A percentile compares a stretch with the other conserved stretches of the same genome.
phyloP scores from a whole-genome alignment of 2,797 vertebrate species.

The Pipistrellus nathusii region DNA sequence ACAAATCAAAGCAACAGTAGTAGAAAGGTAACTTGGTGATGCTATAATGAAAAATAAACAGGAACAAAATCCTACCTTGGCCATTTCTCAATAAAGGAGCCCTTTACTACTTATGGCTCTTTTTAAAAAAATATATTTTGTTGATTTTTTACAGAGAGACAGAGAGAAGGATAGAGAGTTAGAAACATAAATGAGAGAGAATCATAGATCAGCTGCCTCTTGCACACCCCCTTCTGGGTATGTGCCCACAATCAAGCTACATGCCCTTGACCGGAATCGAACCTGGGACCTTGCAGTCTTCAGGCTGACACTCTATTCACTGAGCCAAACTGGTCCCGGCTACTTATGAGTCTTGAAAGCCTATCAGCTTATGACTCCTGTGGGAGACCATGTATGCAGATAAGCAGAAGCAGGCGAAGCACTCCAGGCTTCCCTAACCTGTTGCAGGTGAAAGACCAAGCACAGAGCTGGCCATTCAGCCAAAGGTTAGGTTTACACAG shows the following conservation, averaged over 20 bases:
- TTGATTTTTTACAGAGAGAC: too few species aligned
- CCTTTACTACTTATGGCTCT: background rate
- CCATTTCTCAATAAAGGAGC: background rate
- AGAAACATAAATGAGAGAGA: too few species aligned
- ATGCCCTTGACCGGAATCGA: too few species aligned
- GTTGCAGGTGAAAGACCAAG: background rate
- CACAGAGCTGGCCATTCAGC: background rate
- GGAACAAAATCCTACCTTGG: background rate
- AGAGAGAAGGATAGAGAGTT: too few species aligned
- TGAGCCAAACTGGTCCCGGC: too few species aligned
- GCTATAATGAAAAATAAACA: background rate
- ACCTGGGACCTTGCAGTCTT: too few species aligned
- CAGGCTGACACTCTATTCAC: too few species aligned
- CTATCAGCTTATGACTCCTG: background rate
- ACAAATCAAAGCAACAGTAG: background rate
- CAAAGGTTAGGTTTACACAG: constrained; percentile 34
- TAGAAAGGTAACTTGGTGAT: background rate
- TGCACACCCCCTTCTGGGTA: too few species aligned
- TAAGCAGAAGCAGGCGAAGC: background rate
- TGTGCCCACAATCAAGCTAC: too few species aligned
- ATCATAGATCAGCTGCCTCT: too few species aligned
- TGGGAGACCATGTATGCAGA: background rate
- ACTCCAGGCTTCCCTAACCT: background rate
- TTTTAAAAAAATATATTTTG: too few species aligned
- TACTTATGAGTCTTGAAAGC: background rate